Percentiles rank a stretch among this genome's conserved stretches.
Evolutionary conservation across 2,888 invertebrate genomes (phyloP).

Genomic region (Lepeophtheirus nordmannii): DNA sequence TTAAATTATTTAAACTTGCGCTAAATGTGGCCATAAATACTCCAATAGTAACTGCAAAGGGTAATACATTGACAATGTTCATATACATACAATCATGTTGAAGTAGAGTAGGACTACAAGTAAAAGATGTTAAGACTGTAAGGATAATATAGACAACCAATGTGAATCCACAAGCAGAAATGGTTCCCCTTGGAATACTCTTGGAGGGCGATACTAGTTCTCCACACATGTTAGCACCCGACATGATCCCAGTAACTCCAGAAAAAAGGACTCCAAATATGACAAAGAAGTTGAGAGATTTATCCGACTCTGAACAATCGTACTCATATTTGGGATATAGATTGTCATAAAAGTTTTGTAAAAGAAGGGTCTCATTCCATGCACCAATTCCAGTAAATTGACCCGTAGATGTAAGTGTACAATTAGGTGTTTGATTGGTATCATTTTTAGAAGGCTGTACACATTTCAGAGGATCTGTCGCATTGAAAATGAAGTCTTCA

Average conservation of each 20-base stretch:
- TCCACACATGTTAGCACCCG: slow-evolving; percentile 90
- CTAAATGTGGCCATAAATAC: slow-evolving; percentile 74
- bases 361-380: not conserved
- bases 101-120: slow-evolving; percentile 51
- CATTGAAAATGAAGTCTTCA: slow-evolving; percentile 4
- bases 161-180: slow-evolving; percentile 75
- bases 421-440: slow-evolving; percentile 8
- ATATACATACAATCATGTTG: slow-evolving; percentile 26
- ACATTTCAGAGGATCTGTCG: not conserved
- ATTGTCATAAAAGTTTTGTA: slow-evolving; percentile 43
- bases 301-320: slow-evolving; percentile 50
- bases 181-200: slow-evolving; percentile 84
- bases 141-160: slow-evolving; percentile 65
- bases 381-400: slow-evolving; percentile 13
- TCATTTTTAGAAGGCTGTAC: not conserved
- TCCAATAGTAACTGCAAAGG: slow-evolving; percentile 14
- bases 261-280: slow-evolving; percentile 96
- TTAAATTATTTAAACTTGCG: slow-evolving; percentile 85
- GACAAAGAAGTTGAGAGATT: slow-evolving; percentile 61
- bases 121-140: slow-evolving; percentile 65
- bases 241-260: slow-evolving; percentile 98
- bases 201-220: slow-evolving; percentile 80
- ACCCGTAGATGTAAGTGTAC: slow-evolving; percentile 2
- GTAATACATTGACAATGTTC: slow-evolving; percentile 8
- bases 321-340: slow-evolving; percentile 55